Evolutionary conservation across 92 coral and sea anemone species (phyloP), one percentile per base, ranked within the genome.

Genomic region (Phenganax subtilis): DNA sequence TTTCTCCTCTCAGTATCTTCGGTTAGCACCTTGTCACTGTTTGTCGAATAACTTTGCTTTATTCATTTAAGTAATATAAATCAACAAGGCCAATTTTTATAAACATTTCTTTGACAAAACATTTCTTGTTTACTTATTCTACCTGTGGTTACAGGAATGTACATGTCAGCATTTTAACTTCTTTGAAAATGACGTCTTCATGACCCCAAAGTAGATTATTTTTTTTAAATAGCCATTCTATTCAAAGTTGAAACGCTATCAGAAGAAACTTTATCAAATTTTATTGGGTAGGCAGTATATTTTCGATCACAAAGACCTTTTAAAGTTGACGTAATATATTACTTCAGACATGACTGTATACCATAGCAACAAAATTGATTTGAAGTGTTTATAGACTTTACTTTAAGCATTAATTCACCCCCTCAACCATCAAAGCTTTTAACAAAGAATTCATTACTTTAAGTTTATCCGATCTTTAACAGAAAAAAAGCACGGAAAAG

Each of bases 81-180:
- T 61, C 67, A 61, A 61, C 67, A 61, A 14, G 25, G 67, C 67
- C 9, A 7, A 17, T 61, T 61, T 37, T 2, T 37, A 37, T 37
- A 37, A 37, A 37, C 5, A 37, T 37, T 37, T 37, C n/a, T 28
- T 30, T 68, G 9, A 68, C 54, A 68, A 68, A 68, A 30, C 47
- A 68, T 68, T 25, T 3, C 6, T 10, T 37, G 16, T 8, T 30
- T 68, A 30, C 29, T 68, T 30, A 68, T 28, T 28, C 54, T 37
- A 68, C 73, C 73, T 68, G 73, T 68, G n/a, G 73, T 0, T 10
- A 68, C 73, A 6, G 73, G 73, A 68, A 68, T 68, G 73, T 68
- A 68, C 31, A 68, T 53, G 9, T 68, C 44, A 30, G 37, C 5
- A 68, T 53, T 10, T 68, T 68, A 30, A 7, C 20, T 10, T 37